These are phyloP conservation scores for Merops nubicus DNA, from an alignment of 2,113 vertebrate genomes.

Conservation along the genomic window DNA sequence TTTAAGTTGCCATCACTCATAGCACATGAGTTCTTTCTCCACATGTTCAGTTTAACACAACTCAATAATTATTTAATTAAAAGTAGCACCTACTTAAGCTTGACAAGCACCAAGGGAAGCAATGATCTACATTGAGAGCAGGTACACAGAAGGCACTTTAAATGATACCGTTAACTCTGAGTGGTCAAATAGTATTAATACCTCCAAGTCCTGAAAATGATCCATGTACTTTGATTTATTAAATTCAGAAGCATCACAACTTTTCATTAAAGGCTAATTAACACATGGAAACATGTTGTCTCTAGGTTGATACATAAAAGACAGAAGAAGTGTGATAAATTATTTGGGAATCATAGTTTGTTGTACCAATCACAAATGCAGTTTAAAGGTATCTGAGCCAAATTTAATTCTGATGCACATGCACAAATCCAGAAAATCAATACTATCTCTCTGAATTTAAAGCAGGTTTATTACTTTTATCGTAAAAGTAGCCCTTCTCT, in stretches of 20 bases:
- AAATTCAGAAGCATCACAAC: neutral
- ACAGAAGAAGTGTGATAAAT: rapidly evolving
- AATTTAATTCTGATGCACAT: neutral
- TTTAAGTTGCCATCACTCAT: neutral
- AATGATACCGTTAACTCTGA: neutral
- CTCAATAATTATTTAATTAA: neutral
- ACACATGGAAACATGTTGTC: neutral
- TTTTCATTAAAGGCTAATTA: neutral
- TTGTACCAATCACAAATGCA: neutral
- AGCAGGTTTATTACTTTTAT: neutral
- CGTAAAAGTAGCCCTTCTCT: neutral
- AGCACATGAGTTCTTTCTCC: rapidly evolving
- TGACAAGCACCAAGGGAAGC: neutral
- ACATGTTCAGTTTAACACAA: neutral
- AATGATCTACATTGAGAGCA: neutral
- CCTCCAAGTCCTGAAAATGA: neutral
- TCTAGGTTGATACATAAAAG: neutral
- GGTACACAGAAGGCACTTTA: neutral
- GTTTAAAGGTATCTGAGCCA: neutral
- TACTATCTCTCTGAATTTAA: neutral
- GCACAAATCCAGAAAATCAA: neutral
- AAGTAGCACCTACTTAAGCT: neutral
- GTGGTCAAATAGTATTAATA: neutral
- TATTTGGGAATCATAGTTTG: neutral
- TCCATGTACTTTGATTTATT: neutral